These are phyloP conservation scores for Tuta absoluta DNA, from an alignment of 2,888 invertebrate species.

Conservation along the genomic window DNA sequence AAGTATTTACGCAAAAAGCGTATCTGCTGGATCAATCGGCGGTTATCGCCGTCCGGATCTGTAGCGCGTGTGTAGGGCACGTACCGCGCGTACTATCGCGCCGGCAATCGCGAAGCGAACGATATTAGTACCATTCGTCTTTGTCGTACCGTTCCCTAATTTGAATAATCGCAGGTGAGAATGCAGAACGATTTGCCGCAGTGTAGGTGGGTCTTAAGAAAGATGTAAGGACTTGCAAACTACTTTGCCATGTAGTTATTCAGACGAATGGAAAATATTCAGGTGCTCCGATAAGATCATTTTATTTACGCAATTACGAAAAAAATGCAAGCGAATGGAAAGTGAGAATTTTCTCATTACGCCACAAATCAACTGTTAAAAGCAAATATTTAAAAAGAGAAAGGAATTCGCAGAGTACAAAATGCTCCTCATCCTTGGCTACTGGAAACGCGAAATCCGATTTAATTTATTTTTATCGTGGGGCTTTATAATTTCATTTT, in stretches of 20 bases:
- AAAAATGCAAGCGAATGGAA: conserved; percentile 57
- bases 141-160: conserved; percentile 79
- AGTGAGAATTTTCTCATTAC: conserved; percentile 77
- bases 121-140: conserved; percentile 81
- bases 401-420: conserved; percentile 76
- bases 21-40: conserved; percentile 76
- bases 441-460: conserved; percentile 79
- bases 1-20: conserved; percentile 78
- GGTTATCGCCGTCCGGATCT: conserved; percentile 74
- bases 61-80: conserved; percentile 75
- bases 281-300: conserved; percentile 40
- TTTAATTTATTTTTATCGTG: conserved; percentile 82
- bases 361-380: conserved; percentile 79
- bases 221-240: conserved; percentile 33
- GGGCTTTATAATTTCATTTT: conserved; percentile 82
- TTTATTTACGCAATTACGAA: conserved; percentile 51
- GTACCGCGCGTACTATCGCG: conserved; percentile 67
- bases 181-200: conserved; percentile 73
- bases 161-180: conserved; percentile 81
- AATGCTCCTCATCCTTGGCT: conserved; percentile 75
- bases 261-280: background rate
- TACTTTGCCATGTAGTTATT: background rate
- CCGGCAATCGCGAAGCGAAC: conserved; percentile 67
- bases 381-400: conserved; percentile 79
- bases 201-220: conserved; percentile 47